phyloP scores from a whole-genome alignment of 1,140 invertebrate species.

The Asobara japonica region DNA sequence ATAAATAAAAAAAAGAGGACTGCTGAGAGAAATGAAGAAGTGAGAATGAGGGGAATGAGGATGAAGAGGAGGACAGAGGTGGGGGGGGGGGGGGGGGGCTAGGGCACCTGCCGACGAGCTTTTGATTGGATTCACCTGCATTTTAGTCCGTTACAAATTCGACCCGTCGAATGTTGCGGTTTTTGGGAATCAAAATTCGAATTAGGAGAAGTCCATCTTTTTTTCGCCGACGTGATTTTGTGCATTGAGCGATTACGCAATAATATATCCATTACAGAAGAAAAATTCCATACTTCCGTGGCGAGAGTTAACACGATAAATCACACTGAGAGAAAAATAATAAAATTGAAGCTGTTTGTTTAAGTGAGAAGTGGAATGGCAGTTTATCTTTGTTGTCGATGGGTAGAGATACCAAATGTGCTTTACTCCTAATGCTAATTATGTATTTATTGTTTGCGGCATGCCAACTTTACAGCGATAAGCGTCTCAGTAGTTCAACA shows the following conservation, averaged over 20 bases:
- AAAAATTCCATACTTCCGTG: background rate
- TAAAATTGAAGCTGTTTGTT: background rate
- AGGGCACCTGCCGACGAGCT: slow-evolving; percentile 48
- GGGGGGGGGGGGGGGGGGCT: slow-evolving; percentile 17
- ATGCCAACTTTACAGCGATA: slow-evolving; percentile 36
- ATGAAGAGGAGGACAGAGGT: background rate
- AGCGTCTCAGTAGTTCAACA: background rate
- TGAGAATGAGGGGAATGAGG: background rate
- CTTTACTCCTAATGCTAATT: slow-evolving; percentile 56
- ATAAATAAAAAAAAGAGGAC: background rate
- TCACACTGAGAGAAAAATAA: background rate
- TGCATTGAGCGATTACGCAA: background rate
- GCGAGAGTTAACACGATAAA: background rate
- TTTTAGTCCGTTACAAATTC: slow-evolving; percentile 24
- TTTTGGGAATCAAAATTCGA: slow-evolving; percentile 16
- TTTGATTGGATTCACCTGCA: slow-evolving; percentile 54
- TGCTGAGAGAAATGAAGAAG: slow-evolving; percentile 10
- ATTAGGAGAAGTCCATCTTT: background rate
- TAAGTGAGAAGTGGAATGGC: background rate
- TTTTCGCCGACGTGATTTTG: background rate
- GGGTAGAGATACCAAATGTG: slow-evolving; percentile 32
- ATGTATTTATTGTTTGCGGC: slow-evolving; percentile 57
- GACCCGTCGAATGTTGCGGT: slow-evolving; percentile 26
- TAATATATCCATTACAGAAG: background rate
- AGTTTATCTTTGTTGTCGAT: slow-evolving; percentile 33